Conservation (phyloP, 2,113 vertebrate species). For the Anarrhichthys ocellatus region DNA sequence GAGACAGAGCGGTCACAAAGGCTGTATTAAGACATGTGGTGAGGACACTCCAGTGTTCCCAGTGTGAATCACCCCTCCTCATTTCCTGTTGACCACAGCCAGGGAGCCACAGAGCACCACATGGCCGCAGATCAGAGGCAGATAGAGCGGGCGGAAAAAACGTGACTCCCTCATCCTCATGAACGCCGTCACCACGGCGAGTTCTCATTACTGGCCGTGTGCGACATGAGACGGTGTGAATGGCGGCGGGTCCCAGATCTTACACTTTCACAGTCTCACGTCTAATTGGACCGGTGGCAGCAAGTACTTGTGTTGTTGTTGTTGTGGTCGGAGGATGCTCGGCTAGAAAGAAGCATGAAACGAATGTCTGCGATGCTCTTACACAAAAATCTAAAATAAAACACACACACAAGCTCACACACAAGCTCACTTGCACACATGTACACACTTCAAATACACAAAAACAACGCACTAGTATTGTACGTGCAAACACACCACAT, state of each 20-base stretch:
- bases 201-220: constrained; percentile 50
- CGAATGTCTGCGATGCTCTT: constrained; percentile 19
- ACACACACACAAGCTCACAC: not conserved
- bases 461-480: not conserved
- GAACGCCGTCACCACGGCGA: not conserved
- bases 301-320: constrained; percentile 41
- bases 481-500: not conserved
- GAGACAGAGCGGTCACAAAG: constrained; percentile 26
- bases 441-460: not conserved
- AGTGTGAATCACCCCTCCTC: constrained; percentile 66
- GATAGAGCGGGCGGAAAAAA: constrained; percentile 22
- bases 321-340: constrained; percentile 20
- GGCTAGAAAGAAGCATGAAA: constrained; percentile 18
- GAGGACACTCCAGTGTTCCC: constrained; percentile 43
- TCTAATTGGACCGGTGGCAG: constrained; percentile 53
- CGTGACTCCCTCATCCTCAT: constrained; percentile 37
- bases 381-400: constrained; percentile 3
- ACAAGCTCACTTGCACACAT: not conserved
- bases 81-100: constrained; percentile 72
- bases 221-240: constrained; percentile 60
- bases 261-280: constrained; percentile 41
- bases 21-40: constrained; percentile 35
- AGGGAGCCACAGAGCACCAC: constrained; percentile 28
- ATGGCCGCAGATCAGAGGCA: constrained; percentile 37
- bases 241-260: constrained; percentile 48